Evolutionary conservation across 2,113 vertebrate genomes (phyloP).

Genomic region (Amphiprion ocellaris): DNA sequence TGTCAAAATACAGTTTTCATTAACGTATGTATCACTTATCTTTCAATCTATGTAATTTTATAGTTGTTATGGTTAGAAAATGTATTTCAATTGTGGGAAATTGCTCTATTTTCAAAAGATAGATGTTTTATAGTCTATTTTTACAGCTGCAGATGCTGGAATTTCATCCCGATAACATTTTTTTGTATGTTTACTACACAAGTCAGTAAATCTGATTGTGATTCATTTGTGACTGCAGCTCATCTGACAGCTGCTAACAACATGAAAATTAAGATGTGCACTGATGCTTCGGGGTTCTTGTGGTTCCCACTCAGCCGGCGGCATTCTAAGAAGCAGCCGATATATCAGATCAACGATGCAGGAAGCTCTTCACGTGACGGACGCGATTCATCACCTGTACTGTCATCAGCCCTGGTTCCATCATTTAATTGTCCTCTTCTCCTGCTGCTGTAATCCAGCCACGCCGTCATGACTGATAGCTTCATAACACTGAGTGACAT

Average conservation of each 20-base stretch:
- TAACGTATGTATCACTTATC: too few species aligned
- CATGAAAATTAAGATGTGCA: conserved; percentile 16
- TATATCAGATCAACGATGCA: conserved; percentile 34
- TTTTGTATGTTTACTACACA: background rate
- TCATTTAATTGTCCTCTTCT: conserved; percentile 15
- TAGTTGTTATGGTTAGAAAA: too few species aligned
- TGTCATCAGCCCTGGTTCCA: conserved; percentile 15
- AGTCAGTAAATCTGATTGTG: conserved; percentile 17
- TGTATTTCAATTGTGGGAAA: too few species aligned
- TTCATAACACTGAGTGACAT: conserved; percentile 42
- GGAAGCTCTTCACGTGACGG: conserved; percentile 28
- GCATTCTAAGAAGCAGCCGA: background rate
- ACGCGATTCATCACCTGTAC: conserved; percentile 22
- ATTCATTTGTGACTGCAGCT: conserved; percentile 23
- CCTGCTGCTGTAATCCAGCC: conserved; percentile 6
- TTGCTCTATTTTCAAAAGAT: too few species aligned
- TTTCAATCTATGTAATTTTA: too few species aligned
- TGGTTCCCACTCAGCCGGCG: background rate
- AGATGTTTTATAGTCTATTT: too few species aligned
- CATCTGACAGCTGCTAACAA: conserved; percentile 9
- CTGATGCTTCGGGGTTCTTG: background rate
- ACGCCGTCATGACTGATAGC: conserved; percentile 18
- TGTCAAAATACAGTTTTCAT: too few species aligned
- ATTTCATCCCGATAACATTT: too few species aligned
- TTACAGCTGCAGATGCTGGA: too few species aligned